These are phyloP conservation scores for Elachura formosa DNA, from an alignment of 2,113 vertebrate species.

Conservation along the genomic window DNA sequence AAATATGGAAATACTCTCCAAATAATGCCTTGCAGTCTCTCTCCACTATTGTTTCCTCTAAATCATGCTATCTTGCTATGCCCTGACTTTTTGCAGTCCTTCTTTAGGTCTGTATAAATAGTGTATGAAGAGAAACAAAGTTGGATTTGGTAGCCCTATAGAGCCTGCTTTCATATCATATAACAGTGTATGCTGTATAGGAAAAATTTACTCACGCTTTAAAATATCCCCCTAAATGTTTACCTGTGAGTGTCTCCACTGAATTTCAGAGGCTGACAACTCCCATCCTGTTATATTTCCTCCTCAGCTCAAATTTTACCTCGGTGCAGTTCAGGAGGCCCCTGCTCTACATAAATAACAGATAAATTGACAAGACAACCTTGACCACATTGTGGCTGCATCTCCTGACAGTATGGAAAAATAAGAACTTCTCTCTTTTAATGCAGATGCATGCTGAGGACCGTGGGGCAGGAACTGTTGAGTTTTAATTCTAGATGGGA, in stretches of 20 bases:
- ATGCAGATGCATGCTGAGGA: background rate
- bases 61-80: background rate
- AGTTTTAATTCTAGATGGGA: background rate
- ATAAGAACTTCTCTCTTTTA: background rate
- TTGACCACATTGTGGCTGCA: background rate
- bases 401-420: background rate
- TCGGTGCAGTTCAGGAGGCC: background rate
- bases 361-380: conserved; percentile 24
- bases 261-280: background rate
- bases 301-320: background rate
- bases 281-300: background rate
- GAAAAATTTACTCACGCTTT: background rate
- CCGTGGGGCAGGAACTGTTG: background rate
- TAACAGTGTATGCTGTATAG: background rate
- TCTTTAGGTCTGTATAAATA: background rate
- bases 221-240: background rate
- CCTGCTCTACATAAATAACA: conserved; percentile 33
- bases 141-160: background rate
- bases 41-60: background rate
- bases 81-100: background rate
- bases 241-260: background rate
- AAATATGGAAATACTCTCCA: background rate
- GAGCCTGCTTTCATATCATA: background rate
- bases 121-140: background rate
- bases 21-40: background rate